A percentile compares a stretch with the other conserved stretches of the same genome.
Conservation (phyloP, 2,113 vertebrate genomes). For the Myxocyprinus asiaticus region DNA sequence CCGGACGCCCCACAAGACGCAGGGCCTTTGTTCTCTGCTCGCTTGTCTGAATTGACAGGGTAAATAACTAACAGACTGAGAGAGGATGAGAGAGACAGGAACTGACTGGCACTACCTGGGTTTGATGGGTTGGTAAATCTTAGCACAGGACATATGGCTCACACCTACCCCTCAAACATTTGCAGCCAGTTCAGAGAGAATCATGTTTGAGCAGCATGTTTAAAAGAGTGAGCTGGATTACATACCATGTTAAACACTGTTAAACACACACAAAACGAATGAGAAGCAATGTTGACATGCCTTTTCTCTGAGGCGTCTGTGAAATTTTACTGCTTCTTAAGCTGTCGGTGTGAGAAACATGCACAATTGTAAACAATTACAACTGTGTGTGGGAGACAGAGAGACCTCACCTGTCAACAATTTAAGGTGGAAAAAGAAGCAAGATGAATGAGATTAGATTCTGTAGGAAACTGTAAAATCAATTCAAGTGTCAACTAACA, state of each 20-base stretch:
- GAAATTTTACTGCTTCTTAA: conserved; percentile 8
- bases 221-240: background rate
- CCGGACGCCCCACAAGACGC: background rate
- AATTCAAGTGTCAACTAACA: conserved; percentile 69
- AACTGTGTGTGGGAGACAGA: background rate
- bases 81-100: conserved; percentile 5
- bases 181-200: background rate
- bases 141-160: conserved; percentile 7
- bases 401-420: conserved; percentile 44
- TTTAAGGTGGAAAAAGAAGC: conserved; percentile 55
- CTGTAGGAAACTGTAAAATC: conserved; percentile 71
- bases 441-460: conserved; percentile 63
- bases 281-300: background rate
- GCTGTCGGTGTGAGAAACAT: background rate
- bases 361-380: background rate
- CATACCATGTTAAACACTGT: background rate
- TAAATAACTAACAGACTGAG: conserved; percentile 9
- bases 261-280: background rate
- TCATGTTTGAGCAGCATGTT: conserved; percentile 20
- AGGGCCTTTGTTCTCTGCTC: conserved; percentile 22
- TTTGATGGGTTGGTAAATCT: conserved; percentile 15
- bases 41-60: background rate
- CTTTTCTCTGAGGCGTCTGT: background rate
- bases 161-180: background rate
- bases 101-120: background rate